phyloP scores from a whole-genome alignment of 2,797 vertebrate genomes.

The Neosalanx taihuensis region DNA sequence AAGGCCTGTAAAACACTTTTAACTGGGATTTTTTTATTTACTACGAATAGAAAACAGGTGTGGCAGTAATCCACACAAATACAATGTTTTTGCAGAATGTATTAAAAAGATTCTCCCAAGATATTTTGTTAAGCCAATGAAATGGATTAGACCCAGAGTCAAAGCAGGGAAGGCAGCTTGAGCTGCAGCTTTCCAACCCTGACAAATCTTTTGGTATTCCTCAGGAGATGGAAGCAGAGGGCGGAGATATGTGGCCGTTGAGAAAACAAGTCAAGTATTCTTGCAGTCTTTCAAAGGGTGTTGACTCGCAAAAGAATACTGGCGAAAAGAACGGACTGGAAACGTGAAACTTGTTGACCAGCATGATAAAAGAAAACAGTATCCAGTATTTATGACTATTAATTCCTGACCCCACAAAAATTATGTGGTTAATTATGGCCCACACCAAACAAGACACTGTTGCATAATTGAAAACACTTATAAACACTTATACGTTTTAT shows the following conservation, averaged over 20 bases:
- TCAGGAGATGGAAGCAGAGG: conserved; percentile 12
- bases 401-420: too few relatives aligned
- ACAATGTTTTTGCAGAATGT: background rate
- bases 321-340: background rate
- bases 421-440: too few relatives aligned
- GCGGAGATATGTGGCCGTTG: conserved; percentile 3
- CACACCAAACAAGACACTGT: background rate
- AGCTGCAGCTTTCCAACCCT: conserved; percentile 1
- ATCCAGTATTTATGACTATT: too few relatives aligned
- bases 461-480: background rate
- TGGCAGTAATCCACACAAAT: background rate
- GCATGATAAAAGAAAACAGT: too few relatives aligned
- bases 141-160: background rate
- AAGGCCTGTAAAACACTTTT: too few relatives aligned
- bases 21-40: too few relatives aligned
- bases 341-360: too few relatives aligned
- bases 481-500: background rate
- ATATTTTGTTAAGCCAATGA: background rate
- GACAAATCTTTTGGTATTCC: conserved; percentile 30
- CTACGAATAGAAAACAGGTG: background rate
- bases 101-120: background rate
- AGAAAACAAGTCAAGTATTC: conserved; percentile 29
- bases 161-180: background rate
- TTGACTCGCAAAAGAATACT: conserved; percentile 11
- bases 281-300: conserved; percentile 5